Percentiles rank a stretch among this genome's conserved stretches.
phyloP scores from a whole-genome alignment of 2,888 invertebrate species.

The Synanthedon myopaeformis region DNA sequence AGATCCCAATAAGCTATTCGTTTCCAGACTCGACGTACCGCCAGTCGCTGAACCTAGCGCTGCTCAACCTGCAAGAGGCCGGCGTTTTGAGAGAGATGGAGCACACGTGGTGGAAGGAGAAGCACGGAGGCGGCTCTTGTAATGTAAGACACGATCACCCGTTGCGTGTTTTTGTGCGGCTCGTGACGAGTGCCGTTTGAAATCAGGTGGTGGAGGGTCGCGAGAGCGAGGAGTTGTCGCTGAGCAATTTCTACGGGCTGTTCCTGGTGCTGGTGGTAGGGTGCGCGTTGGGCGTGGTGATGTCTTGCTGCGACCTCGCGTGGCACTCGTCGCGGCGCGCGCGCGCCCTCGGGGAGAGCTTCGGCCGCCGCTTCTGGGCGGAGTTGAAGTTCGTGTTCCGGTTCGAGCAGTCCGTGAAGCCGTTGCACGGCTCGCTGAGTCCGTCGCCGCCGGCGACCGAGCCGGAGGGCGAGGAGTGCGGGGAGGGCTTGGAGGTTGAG shows the following conservation, averaged over 20 bases:
- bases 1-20: not conserved
- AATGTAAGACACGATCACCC: constrained; percentile 44
- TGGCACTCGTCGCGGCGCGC: constrained; percentile 32
- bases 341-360: constrained; percentile 22
- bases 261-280: constrained; percentile 82
- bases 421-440: constrained; percentile 27
- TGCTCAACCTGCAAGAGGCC: constrained; percentile 87
- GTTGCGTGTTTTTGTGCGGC: not conserved
- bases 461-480: constrained; percentile 18
- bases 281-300: constrained; percentile 71
- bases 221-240: constrained; percentile 52
- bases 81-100: constrained; percentile 83
- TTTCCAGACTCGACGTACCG: constrained; percentile 77
- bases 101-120: constrained; percentile 92
- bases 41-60: constrained; percentile 81
- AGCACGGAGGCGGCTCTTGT: constrained; percentile 80
- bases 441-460: constrained; percentile 7
- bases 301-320: constrained; percentile 75
- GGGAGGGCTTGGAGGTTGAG: constrained; percentile 5
- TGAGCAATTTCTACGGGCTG: constrained; percentile 85
- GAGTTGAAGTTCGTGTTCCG: constrained; percentile 56
- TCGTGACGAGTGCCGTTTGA: not conserved
- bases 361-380: constrained; percentile 27
- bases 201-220: constrained; percentile 35
- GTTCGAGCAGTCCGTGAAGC: constrained; percentile 47